Evolutionary conservation across 2,797 vertebrate species (phyloP).

Genomic region (Melanotaenia trifasciata): DNA sequence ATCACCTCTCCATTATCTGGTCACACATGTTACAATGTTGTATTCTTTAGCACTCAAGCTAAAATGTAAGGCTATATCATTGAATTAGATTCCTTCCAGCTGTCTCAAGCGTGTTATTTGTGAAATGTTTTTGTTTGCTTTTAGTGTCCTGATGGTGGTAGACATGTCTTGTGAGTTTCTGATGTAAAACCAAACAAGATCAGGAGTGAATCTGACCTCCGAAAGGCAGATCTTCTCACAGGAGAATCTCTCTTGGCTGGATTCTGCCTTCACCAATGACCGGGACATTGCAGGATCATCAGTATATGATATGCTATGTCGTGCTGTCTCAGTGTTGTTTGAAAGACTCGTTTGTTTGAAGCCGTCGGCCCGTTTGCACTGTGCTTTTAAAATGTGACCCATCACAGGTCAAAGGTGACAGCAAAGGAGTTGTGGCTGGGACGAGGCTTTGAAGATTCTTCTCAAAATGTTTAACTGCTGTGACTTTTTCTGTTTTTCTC

Average conservation of each 20-base stretch:
- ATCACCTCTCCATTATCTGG: background rate
- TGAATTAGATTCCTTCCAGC: background rate
- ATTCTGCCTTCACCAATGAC: slow-evolving; percentile 47
- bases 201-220: slow-evolving; percentile 51
- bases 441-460: slow-evolving; percentile 25
- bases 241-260: slow-evolving; percentile 40
- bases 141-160: slow-evolving; percentile 16
- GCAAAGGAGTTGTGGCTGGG: slow-evolving; percentile 35
- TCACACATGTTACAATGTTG: background rate
- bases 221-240: slow-evolving; percentile 53
- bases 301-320: slow-evolving; percentile 70
- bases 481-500: slow-evolving; percentile 38
- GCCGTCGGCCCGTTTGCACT: slow-evolving; percentile 16
- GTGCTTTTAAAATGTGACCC: slow-evolving; percentile 60
- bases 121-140: slow-evolving; percentile 37
- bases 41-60: background rate
- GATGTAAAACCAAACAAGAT: slow-evolving; percentile 29
- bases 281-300: slow-evolving; percentile 75
- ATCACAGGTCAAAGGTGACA: slow-evolving; percentile 59
- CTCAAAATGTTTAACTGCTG: slow-evolving; percentile 19
- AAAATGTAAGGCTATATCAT: background rate
- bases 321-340: slow-evolving; percentile 57
- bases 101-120: background rate
- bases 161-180: slow-evolving; percentile 46
- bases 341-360: slow-evolving; percentile 47